phyloP scores from a whole-genome alignment of 2,888 invertebrate genomes.

The Celastrina argiolus region DNA sequence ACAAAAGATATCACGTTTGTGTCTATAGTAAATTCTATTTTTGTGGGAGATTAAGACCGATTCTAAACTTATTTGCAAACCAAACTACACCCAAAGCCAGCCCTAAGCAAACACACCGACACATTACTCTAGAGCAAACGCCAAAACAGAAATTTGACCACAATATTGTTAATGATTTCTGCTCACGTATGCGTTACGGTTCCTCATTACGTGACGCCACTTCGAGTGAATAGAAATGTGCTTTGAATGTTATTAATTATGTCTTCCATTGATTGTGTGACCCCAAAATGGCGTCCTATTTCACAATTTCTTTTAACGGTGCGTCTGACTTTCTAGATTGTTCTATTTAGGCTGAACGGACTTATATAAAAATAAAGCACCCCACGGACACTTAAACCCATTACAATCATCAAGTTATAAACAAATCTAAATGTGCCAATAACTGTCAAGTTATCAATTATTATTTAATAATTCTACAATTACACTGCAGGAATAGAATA shows the following conservation, averaged over 20 bases:
- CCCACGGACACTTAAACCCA: no score
- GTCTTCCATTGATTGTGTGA: constrained; percentile 44
- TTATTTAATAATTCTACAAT: no score
- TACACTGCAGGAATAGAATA: no score
- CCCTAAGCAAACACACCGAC: constrained; percentile 40
- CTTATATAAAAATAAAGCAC: neutral
- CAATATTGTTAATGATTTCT: constrained; percentile 46
- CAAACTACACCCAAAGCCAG: neutral
- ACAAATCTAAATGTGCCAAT: no score
- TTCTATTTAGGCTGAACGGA: neutral
- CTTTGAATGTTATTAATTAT: constrained; percentile 72
- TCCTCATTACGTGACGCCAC: constrained; percentile 74
- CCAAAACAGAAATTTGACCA: constrained; percentile 49
- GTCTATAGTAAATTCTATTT: neutral
- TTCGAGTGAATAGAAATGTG: constrained; percentile 72
- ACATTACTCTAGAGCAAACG: constrained; percentile 64
- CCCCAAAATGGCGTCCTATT: constrained; percentile 37
- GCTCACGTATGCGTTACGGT: constrained; percentile 74
- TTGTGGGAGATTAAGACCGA: neutral
- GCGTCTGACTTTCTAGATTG: constrained; percentile 30
- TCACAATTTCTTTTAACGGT: constrained; percentile 32
- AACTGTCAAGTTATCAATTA: no score
- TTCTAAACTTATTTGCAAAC: neutral
- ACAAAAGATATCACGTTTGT: no score
- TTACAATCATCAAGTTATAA: neutral